These are phyloP conservation scores for Pasiphila rectangulata DNA, from an alignment of 2,888 invertebrate genomes.

Conservation along the genomic window DNA sequence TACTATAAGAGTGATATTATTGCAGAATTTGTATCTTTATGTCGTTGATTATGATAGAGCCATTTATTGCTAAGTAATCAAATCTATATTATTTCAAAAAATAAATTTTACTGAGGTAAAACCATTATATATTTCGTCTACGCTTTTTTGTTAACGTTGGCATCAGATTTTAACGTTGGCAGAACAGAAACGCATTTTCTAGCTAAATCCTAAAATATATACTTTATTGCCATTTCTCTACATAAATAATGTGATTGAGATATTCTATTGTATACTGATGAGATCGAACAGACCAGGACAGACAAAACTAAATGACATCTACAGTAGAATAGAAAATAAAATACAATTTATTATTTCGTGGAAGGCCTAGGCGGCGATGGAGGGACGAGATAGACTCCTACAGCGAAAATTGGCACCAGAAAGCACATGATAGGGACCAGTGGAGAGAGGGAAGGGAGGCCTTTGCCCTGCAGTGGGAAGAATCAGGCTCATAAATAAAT, in stretches of 20 bases:
- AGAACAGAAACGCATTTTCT: background rate
- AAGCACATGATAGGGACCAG: no score
- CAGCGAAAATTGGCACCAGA: no score
- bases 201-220: conserved; percentile 3
- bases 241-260: background rate
- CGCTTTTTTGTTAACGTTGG: no score
- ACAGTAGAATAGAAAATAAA: background rate
- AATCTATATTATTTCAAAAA: background rate
- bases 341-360: background rate
- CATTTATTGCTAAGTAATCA: conserved; percentile 9
- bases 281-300: conserved; percentile 3
- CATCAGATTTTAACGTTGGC: background rate
- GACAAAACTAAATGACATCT: conserved; percentile 6
- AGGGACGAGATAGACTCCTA: no score
- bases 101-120: no score
- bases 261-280: conserved; percentile 10
- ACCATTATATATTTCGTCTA: no score
- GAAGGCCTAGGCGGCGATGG: no score
- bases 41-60: conserved; percentile 22
- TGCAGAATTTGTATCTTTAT: conserved; percentile 20
- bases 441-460: no score
- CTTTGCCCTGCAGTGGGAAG: no score
- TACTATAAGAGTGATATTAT: conserved; percentile 22
- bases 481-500: no score
- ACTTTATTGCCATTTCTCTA: conserved; percentile 1